Evolutionary conservation across 1,140 invertebrate genomes (phyloP).

Genomic region (Wasmannia auropunctata): DNA sequence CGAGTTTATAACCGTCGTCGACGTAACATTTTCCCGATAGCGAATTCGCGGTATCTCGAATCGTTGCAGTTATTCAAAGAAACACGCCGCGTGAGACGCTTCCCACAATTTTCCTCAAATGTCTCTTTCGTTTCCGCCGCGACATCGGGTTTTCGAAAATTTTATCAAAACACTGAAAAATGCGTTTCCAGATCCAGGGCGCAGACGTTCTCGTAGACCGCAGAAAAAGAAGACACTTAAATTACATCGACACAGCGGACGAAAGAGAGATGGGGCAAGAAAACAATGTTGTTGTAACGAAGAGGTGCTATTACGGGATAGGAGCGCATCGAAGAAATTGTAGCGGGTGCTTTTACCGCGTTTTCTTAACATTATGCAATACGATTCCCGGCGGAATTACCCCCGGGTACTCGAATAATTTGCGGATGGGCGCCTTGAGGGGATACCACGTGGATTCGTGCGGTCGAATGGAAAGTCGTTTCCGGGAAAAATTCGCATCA

Average conservation of each 20-base stretch:
- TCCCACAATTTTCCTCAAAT: neutral
- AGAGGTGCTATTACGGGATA: slow-evolving; percentile 31
- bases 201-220: neutral
- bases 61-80: neutral
- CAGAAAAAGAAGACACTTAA: neutral
- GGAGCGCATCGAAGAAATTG: slow-evolving; percentile 10
- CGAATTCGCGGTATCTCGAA: neutral
- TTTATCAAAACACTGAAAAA: neutral
- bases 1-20: neutral
- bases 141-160: neutral
- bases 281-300: slow-evolving; percentile 48
- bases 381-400: slow-evolving; percentile 72
- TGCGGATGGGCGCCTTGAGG: slow-evolving; percentile 64
- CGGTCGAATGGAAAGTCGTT: slow-evolving; percentile 71
- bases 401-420: slow-evolving; percentile 70
- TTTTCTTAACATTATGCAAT: slow-evolving; percentile 76
- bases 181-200: neutral
- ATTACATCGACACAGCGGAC: neutral
- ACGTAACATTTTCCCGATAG: neutral
- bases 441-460: slow-evolving; percentile 61
- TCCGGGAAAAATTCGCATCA: slow-evolving; percentile 72
- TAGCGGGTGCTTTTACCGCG: slow-evolving; percentile 56
- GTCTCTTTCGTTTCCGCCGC: too few species aligned
- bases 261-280: neutral
- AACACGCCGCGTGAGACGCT: neutral